Conservation (phyloP, 2,113 vertebrate genomes). For the Chloroceryle aenea region DNA sequence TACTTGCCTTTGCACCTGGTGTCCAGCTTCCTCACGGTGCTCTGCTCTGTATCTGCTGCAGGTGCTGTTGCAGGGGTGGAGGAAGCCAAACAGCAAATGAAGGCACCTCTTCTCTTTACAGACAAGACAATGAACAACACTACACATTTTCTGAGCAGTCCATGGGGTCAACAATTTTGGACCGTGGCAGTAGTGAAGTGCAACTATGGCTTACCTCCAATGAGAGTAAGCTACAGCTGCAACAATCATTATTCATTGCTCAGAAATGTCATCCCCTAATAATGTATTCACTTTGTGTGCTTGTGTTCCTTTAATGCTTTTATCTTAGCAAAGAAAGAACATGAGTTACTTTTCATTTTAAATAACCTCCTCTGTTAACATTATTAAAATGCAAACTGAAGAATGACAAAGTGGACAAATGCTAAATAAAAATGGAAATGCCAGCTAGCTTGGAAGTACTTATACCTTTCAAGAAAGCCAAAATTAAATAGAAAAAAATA, state of each 20-base stretch:
- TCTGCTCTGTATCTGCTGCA: fast-evolving
- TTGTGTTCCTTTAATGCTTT: neutral
- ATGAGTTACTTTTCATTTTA: neutral
- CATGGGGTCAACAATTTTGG: neutral
- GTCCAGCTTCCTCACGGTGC: neutral
- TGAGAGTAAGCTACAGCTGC: neutral
- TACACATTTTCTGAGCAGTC: neutral
- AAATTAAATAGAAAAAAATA: neutral
- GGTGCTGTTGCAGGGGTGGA: fast-evolving
- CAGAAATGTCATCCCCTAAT: slow-evolving; percentile 8
- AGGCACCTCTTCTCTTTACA: fast-evolving
- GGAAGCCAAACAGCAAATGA: neutral
- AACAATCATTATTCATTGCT: neutral
- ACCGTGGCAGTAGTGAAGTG: neutral
- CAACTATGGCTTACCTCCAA: neutral
- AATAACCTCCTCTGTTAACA: neutral
- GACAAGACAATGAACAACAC: neutral
- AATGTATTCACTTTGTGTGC: neutral
- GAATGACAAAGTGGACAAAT: neutral
- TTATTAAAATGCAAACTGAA: slow-evolving; percentile 41
- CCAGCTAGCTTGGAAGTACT: neutral
- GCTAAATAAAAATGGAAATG: neutral
- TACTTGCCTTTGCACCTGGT: neutral
- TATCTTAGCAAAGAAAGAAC: neutral
- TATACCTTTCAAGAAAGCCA: neutral